Evolutionary conservation across 2,888 invertebrate species (phyloP).

Genomic region (Himalopsyche kuldschensis): DNA sequence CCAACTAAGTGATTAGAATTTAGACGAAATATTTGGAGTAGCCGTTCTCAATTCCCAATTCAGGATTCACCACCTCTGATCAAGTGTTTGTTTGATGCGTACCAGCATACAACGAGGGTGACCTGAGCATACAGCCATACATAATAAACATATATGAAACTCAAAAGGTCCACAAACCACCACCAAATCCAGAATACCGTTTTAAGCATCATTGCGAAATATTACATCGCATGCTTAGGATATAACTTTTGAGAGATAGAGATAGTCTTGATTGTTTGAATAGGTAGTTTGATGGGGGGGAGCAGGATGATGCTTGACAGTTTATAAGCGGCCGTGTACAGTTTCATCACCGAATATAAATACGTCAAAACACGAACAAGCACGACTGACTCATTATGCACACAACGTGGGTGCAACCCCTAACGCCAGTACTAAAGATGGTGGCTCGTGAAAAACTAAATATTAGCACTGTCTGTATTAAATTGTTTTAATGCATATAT

Average conservation of each 20-base stretch:
- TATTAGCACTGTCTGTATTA: background rate
- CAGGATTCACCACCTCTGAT: background rate
- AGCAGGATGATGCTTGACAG: background rate
- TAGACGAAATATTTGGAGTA: no score
- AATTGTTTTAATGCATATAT: no score
- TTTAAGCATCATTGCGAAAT: background rate
- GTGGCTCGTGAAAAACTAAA: background rate
- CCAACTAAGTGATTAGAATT: no score
- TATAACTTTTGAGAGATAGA: background rate
- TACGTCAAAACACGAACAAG: conserved; percentile 31
- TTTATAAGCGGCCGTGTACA: conserved; percentile 4
- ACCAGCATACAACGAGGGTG: conserved; percentile 8
- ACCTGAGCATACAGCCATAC: background rate
- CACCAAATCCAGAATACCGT: background rate
- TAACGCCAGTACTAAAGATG: background rate
- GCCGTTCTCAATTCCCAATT: background rate
- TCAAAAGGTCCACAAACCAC: background rate
- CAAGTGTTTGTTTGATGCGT: conserved; percentile 8
- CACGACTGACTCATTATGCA: conserved; percentile 38
- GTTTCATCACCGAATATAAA: conserved; percentile 23
- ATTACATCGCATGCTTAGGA: background rate
- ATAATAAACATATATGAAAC: background rate
- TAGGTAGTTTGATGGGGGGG: background rate
- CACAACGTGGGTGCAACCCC: conserved; percentile 36
- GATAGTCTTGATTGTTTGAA: background rate